Evolutionary conservation across 2,797 vertebrate species (phyloP), one percentile per base, ranked within the genome.

Genomic region (Urophycis tenuis): DNA sequence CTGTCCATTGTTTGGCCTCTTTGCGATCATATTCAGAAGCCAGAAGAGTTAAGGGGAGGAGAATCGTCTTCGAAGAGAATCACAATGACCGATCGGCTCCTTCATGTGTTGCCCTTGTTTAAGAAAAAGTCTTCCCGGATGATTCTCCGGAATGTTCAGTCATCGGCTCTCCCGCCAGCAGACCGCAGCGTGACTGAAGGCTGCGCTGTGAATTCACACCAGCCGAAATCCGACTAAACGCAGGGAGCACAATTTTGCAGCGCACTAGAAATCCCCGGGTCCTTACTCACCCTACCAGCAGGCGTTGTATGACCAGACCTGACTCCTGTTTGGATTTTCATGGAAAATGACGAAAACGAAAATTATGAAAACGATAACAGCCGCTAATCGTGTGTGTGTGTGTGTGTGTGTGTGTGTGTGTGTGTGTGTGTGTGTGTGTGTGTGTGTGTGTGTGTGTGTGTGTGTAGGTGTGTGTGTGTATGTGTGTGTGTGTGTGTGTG

Each of bases 131-230:
- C 3, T 53, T 53, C 5, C 45, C 4, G 84, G 84, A 82, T 82
- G 81, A 73, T 71, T 78, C 35, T 83, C 83, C 72, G 29, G 67
- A 78, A 83, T 83, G 82, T 60, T 85, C 80, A 87, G 83, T 83
- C 83, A 86, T 79, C 81, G 79, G 84, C 89, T 87, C 84, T 80
- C 80, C 75, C 81, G 85, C 53, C 79, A 83, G n/a, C 19, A 4
- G 3, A 60, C 53, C 22, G 53, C 9, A 82, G 77, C 84, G 72
- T 25, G 25, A n/a, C 11, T 11, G 71, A 36, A 11, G 33, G 64
- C 19, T 34, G 39, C 45, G 45, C 45, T 53, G 45, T 53, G 45
- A 81, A 84, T 87, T 90, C 91, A 90, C 90, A 91, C 85, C 84
- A 84, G 53, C 81, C 82, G 81, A 86, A 79, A 88, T 89, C 80